Base-by-base conservation (phyloP, 2,888 invertebrate species). In the Synanthedon tipuliformis region DNA sequence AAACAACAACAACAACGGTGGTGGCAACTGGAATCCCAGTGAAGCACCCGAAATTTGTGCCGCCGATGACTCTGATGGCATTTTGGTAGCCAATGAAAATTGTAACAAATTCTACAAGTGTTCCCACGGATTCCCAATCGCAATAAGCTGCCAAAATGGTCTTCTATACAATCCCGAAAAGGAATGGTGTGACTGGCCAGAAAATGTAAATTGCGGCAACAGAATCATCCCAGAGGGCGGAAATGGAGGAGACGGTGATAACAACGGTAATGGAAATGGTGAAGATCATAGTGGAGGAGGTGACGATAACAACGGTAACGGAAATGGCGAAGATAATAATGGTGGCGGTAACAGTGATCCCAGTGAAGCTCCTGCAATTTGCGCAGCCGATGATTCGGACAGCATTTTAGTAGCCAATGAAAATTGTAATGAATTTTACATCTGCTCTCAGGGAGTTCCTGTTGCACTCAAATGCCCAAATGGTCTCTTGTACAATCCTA, bases 371-470 rank as follows among this genome's bases (percentile, higher is more conserved):
- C 61, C 65, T 0, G 48, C 52, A 3, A 64, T 73, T 16, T 75
- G 74, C 48, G 61, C 64, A 16, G 55, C 56, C 52, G 56, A 60
- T 52, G 62, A 48, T 8, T 66, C 71, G 12, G 62, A 68, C 3
- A 61, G 59, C 18, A 54, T 61, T 3, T 51, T 71, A 3, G 56
- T 74, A 16, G 67, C 63, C 5, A 72, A 75, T 53, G 65, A 73
- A 49, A 49, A 49, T 16, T 76, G 76, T 55, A 66, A 68, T 41
- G 54, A 65, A 52, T 75, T 66, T 49, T 76, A 76, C 54, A 63
- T 62, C 50, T 78, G 78, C 40, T 34, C 34, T 12, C 12, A 60
- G 34, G 67, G 73, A 5, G 12, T 48, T 10, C 69, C 73, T 3
- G 59, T 75, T 0, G 51, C 64, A 0, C 3, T 62, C 8, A 52